Evolutionary conservation across 2,888 invertebrate species (phyloP).

Genomic region (Drosophila meridionalis): DNA sequence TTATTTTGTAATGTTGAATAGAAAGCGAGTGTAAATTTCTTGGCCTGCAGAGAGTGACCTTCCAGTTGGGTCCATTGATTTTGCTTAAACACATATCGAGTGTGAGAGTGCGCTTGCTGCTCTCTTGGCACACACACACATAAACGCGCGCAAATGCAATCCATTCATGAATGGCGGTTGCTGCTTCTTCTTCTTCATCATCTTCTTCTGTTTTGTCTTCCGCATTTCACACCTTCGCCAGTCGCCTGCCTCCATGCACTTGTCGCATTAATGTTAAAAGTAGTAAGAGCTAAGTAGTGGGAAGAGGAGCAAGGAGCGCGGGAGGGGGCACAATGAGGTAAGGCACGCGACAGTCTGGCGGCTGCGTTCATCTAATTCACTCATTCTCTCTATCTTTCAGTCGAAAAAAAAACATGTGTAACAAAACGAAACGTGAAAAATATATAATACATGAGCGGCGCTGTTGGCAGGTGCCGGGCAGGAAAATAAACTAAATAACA

Average conservation of each 20-base stretch:
- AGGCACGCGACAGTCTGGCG: slow-evolving; percentile 64
- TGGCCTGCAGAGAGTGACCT: slow-evolving; percentile 52
- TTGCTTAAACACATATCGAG: slow-evolving; percentile 35
- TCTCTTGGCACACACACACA: slow-evolving; percentile 17
- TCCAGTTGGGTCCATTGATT: slow-evolving; percentile 62
- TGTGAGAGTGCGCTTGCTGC: slow-evolving; percentile 1
- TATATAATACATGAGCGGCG: slow-evolving; percentile 14
- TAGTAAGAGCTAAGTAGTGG: background rate
- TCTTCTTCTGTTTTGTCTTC: slow-evolving; percentile 47
- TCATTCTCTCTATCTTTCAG: slow-evolving; percentile 39
- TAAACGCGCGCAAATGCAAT: slow-evolving; percentile 39
- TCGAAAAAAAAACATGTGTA: slow-evolving; percentile 19
- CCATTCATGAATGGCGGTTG: slow-evolving; percentile 69
- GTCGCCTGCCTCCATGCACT: slow-evolving; percentile 33
- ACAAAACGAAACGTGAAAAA: slow-evolving; percentile 44
- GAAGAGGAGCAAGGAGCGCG: slow-evolving; percentile 2
- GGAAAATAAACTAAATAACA: slow-evolving; percentile 5
- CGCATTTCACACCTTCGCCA: slow-evolving; percentile 65
- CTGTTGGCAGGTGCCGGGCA: slow-evolving; percentile 38
- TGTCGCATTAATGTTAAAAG: slow-evolving; percentile 17
- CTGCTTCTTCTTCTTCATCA: slow-evolving; percentile 22
- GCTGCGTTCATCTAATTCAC: slow-evolving; percentile 43
- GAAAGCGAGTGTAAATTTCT: slow-evolving; percentile 52
- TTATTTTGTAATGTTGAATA: slow-evolving; percentile 18
- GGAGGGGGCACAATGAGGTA: slow-evolving; percentile 2